Evolutionary conservation across 2,888 invertebrate species (phyloP).

Genomic region (Eucera pruinosa): DNA sequence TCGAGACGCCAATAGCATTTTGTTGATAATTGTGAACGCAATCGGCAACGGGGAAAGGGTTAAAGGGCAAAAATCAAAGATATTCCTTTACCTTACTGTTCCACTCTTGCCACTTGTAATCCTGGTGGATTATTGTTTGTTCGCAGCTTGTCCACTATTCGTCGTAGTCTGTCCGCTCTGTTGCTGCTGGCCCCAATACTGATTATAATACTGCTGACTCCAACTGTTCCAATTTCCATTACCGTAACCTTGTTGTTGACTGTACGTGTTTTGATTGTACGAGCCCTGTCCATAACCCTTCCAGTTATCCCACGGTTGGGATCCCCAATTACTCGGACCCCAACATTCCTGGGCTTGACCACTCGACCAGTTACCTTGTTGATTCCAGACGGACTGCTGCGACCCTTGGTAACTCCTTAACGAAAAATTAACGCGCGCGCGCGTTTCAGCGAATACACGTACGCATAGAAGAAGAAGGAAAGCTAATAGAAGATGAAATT

Average conservation of each 20-base stretch:
- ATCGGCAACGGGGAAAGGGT: too few species aligned
- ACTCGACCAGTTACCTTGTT: conserved; percentile 70
- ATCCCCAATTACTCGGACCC: conserved; percentile 74
- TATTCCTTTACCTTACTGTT: conserved; percentile 77
- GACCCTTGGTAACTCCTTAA: conserved; percentile 74
- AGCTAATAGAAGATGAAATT: conserved; percentile 3
- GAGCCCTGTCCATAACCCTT: conserved; percentile 77
- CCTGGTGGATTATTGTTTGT: conserved; percentile 80
- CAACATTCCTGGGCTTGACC: conserved; percentile 68
- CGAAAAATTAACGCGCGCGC: background rate
- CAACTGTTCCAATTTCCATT: conserved; percentile 82
- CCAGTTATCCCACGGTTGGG: conserved; percentile 77
- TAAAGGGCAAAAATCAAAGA: background rate
- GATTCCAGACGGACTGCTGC: conserved; percentile 69
- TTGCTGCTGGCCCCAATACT: conserved; percentile 82
- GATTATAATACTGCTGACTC: conserved; percentile 83
- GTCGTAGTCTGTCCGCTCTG: conserved; percentile 77
- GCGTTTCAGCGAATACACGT: background rate
- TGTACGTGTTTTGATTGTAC: conserved; percentile 57
- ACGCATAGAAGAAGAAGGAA: background rate
- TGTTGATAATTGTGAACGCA: too few species aligned
- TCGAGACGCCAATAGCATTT: too few species aligned
- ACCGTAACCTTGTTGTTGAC: conserved; percentile 75
- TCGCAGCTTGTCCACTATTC: conserved; percentile 80
- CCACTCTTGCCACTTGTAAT: conserved; percentile 75